Base-by-base conservation (phyloP, 2,113 vertebrate species). In the Buteo buteo region DNA sequence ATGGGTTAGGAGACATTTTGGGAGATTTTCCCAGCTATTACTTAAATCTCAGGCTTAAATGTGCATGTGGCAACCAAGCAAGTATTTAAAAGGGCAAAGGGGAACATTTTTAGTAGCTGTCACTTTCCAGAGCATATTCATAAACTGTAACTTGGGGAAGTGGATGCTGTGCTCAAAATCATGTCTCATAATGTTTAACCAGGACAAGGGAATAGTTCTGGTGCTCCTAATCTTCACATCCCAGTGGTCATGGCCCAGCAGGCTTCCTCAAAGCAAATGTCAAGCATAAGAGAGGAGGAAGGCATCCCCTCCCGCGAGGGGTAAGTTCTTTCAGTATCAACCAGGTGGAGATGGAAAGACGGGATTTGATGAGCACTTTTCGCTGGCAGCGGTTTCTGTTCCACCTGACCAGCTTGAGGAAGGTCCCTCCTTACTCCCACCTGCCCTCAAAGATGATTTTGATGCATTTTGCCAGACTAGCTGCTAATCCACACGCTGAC, bases 21-120 rank as follows among this genome's bases (percentile, higher is more conserved):
- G 66, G 86, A 95, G 66, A 87, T 96, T 94, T 97, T 95, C 83
- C 81, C 84, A 88, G 96, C 86, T 95, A 42, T 93, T 93, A 78
- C 58, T 90, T 93, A 90, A 86, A 93, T 83, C 88, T 90, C 59
- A 79, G 80, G n/a, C 70, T 94, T 77, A 70, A 78, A 83, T 58
- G 83, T 82, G 76, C 64, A 61, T 91, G 61, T 94, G 89, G 73
- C 78, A 97, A 94, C 58, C 66, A 65, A 76, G 36, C 67, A 96
- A 96, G 58, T 87, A 95, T 96, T 92, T 89, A 20, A 66, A 82
- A 96, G 95, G 86, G 88, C 86, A 96, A 83, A 94, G 86, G 81
- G 86, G 62, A 90, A n/a, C 40, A 36, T 72, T 89, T 91, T 96
- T 87, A 44, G 17, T 76, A 79, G 81, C 40, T 94, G 81, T 77